Conservation (phyloP, 2,797 vertebrate genomes). For the Cuculus canorus region DNA sequence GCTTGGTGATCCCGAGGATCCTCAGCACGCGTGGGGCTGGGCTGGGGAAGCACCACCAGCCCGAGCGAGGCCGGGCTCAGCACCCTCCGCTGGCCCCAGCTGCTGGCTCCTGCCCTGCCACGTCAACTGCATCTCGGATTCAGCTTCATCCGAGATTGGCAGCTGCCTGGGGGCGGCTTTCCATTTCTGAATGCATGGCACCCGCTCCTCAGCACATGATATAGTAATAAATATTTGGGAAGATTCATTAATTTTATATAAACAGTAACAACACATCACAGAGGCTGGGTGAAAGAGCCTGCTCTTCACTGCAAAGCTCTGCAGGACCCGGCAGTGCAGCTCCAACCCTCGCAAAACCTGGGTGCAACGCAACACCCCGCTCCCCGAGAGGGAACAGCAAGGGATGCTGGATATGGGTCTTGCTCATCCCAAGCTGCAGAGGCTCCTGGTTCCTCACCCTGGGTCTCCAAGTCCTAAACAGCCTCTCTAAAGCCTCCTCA, state of each 20-base stretch:
- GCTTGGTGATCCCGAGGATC: accelerated
- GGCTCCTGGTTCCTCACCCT: accelerated
- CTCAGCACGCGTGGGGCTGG: no score
- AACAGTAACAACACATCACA: slow-evolving; percentile 6
- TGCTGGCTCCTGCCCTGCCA: not conserved
- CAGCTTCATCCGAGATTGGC: not conserved
- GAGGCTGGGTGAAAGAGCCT: not conserved
- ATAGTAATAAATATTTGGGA: slow-evolving; percentile 45
- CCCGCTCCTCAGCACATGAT: slow-evolving; percentile 32
- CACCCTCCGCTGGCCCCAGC: not conserved
- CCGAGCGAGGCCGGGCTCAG: not conserved
- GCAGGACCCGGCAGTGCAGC: accelerated
- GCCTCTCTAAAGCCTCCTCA: not conserved
- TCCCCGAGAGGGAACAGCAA: accelerated
- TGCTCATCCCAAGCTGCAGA: not conserved
- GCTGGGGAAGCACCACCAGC: not conserved
- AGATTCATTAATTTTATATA: slow-evolving; percentile 37
- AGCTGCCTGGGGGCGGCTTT: slow-evolving; percentile 43
- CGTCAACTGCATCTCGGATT: accelerated
- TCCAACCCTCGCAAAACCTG: no score
- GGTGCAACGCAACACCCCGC: not conserved
- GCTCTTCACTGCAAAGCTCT: not conserved
- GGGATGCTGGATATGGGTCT: accelerated
- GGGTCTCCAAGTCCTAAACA: not conserved
- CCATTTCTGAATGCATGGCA: not conserved